phyloP scores from a whole-genome alignment of 2,888 invertebrate species.

The Leptopilina myrica region DNA sequence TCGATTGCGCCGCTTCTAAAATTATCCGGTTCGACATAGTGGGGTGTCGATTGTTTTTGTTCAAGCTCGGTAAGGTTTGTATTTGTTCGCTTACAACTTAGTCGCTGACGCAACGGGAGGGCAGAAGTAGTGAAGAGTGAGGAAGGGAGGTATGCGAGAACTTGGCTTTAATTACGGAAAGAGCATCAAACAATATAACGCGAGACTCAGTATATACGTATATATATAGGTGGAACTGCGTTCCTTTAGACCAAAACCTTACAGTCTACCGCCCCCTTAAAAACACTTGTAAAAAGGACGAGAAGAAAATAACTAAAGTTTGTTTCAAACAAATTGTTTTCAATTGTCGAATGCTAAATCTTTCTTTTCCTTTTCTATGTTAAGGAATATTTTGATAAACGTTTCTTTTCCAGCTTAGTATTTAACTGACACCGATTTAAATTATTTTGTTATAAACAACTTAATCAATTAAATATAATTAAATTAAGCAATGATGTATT shows the following conservation, averaged over 20 bases:
- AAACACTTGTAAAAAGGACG: conserved; percentile 1
- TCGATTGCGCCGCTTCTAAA: conserved; percentile 23
- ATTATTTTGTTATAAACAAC: no score
- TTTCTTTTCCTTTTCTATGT: no score
- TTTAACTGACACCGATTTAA: no score
- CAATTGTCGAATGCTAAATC: no score
- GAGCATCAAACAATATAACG: conserved; percentile 32
- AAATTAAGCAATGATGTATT: no score
- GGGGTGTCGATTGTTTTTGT: conserved; percentile 30
- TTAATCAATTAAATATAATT: no score
- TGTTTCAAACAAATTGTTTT: no score
- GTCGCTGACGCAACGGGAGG: conserved; percentile 20
- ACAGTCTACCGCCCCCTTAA: conserved; percentile 1
- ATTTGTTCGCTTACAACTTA: conserved; percentile 26
- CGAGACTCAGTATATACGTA: not conserved
- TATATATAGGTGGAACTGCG: not conserved
- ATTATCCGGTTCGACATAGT: conserved; percentile 10
- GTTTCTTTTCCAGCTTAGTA: no score
- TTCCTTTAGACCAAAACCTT: not conserved
- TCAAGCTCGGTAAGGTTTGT: conserved; percentile 6
- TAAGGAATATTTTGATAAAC: no score
- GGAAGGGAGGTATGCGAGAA: not conserved
- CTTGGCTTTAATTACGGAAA: conserved; percentile 33
- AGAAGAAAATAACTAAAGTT: not conserved
- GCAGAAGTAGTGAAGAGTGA: no score